These are phyloP conservation scores for Lycopodina hypogea DNA, from an alignment of 37 sponge, comb jelly and placozoan species.

Conservation along the genomic window DNA sequence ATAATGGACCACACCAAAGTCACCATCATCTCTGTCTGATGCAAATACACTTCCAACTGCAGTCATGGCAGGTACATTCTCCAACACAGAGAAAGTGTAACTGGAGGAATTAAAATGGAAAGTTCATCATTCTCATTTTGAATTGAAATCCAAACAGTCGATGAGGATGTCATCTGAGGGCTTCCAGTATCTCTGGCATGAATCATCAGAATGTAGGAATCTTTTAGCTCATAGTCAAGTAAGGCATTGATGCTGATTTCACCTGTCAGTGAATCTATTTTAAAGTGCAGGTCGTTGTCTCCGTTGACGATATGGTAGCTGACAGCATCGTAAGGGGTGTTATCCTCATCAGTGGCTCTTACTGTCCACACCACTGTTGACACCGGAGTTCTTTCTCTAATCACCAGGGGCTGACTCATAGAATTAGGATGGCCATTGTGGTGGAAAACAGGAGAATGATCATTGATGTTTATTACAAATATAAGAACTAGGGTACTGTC, in stretches of 20 bases:
- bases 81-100: conserved; percentile 38
- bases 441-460: conserved; percentile 61
- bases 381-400: conserved; percentile 22
- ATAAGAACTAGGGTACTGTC: background rate
- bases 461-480: conserved; percentile 50
- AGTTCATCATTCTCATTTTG: conserved; percentile 52
- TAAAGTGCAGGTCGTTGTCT: conserved; percentile 44
- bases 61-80: conserved; percentile 16
- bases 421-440: background rate
- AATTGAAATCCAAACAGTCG: conserved; percentile 30
- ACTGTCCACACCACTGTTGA: conserved; percentile 26
- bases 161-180: conserved; percentile 6
- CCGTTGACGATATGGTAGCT: conserved; percentile 14
- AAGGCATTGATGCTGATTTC: conserved; percentile 13
- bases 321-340: conserved; percentile 44
- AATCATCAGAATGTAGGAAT: conserved; percentile 40
- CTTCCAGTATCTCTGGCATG: conserved; percentile 69
- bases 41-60: conserved; percentile 41
- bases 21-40: conserved; percentile 38
- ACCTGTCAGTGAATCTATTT: conserved; percentile 62
- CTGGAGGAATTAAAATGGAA: conserved; percentile 19
- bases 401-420: conserved; percentile 3
- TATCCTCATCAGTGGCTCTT: conserved; percentile 50
- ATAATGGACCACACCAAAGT: conserved; percentile 32
- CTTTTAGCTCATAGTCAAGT: conserved; percentile 59